phyloP scores from a whole-genome alignment of 2,888 invertebrate species.

The Zelleria hepariella region DNA sequence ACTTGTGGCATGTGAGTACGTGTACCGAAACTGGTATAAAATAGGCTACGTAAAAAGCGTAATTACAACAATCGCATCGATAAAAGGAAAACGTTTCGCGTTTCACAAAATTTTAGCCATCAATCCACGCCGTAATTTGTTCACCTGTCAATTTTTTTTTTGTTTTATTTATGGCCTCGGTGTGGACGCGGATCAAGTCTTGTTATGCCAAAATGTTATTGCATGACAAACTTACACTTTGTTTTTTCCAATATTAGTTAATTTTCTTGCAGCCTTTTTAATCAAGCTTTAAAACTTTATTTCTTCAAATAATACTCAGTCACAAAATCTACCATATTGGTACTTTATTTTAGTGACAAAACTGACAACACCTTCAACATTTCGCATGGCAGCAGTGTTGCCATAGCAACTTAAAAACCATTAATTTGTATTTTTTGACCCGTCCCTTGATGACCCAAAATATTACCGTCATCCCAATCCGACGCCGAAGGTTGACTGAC shows the following conservation, averaged over 20 bases:
- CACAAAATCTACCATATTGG: neutral
- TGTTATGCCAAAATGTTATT: neutral
- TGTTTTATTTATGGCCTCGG: neutral
- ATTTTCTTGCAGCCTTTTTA: no score
- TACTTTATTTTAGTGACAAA: neutral
- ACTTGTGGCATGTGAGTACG: slow-evolving; percentile 32
- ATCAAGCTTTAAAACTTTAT: no score
- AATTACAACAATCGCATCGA: slow-evolving; percentile 22
- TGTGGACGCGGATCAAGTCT: neutral
- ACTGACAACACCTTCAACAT: neutral
- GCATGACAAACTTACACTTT: neutral
- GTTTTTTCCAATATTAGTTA: neutral
- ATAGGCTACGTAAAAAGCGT: slow-evolving; percentile 19
- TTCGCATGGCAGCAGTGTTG: neutral
- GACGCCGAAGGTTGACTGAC: no score
- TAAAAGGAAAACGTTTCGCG: slow-evolving; percentile 24
- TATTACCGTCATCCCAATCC: no score
- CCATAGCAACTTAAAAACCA: no score
- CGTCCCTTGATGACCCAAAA: no score
- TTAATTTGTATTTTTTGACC: no score
- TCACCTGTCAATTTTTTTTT: slow-evolving; percentile 33
- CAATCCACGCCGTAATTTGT: slow-evolving; percentile 67
- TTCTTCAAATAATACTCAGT: neutral
- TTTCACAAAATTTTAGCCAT: slow-evolving; percentile 47
- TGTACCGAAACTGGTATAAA: slow-evolving; percentile 24